Evolutionary conservation across 2,888 invertebrate genomes (phyloP).

Genomic region (Clistopyga incitator): DNA sequence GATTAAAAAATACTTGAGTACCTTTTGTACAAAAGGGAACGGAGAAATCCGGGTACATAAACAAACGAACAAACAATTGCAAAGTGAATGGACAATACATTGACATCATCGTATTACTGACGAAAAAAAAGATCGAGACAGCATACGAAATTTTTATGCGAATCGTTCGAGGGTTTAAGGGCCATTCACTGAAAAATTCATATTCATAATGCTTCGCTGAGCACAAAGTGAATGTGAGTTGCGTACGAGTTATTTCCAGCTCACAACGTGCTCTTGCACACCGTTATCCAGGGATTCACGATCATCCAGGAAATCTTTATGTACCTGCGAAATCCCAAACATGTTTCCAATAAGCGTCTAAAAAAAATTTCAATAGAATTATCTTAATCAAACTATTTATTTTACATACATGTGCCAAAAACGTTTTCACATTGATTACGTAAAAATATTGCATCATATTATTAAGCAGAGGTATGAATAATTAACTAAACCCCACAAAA

Average conservation of each 20-base stretch:
- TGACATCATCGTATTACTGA: background rate
- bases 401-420: too few species aligned
- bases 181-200: slow-evolving; percentile 30
- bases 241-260: slow-evolving; percentile 11
- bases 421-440: too few species aligned
- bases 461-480: too few species aligned
- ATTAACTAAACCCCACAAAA: too few species aligned
- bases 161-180: slow-evolving; percentile 2
- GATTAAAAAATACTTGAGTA: too few species aligned
- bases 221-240: slow-evolving; percentile 2
- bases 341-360: background rate
- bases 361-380: too few species aligned
- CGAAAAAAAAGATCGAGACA: background rate
- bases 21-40: too few species aligned
- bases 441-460: too few species aligned
- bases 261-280: slow-evolving; percentile 15
- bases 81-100: background rate
- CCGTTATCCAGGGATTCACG: background rate
- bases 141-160: background rate
- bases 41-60: too few species aligned
- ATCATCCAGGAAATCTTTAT: slow-evolving; percentile 7
- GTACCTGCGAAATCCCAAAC: slow-evolving; percentile 20
- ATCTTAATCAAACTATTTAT: too few species aligned
- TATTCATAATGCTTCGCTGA: slow-evolving; percentile 21
- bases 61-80: background rate